Evolutionary conservation across 2,888 invertebrate species (phyloP).

Genomic region (Zele albiditarsus): DNA sequence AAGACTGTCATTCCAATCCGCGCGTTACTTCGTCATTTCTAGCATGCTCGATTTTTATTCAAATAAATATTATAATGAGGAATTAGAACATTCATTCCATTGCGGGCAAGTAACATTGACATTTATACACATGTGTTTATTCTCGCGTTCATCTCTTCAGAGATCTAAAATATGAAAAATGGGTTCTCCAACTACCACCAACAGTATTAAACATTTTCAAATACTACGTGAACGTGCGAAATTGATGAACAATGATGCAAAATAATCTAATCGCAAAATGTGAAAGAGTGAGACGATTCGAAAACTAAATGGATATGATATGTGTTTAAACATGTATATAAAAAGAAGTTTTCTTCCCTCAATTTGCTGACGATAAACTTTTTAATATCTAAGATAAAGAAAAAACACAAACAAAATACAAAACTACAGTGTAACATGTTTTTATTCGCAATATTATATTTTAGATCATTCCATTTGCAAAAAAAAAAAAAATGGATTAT

Average conservation of each 20-base stretch:
- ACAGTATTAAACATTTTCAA: constrained; percentile 71
- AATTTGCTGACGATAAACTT: neutral
- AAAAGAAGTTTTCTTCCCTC: neutral
- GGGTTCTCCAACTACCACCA: constrained; percentile 55
- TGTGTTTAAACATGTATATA: neutral
- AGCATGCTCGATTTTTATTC: neutral
- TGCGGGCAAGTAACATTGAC: constrained; percentile 12
- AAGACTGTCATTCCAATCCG: constrained; percentile 35
- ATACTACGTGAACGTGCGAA: constrained; percentile 37
- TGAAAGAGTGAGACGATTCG: constrained; percentile 14
- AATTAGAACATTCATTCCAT: constrained; percentile 37
- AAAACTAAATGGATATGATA: constrained; percentile 10
- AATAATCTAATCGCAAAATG: neutral
- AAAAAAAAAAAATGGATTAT: neutral
- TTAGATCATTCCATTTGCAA: constrained; percentile 23
- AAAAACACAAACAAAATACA: constrained; percentile 31
- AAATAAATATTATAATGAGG: neutral
- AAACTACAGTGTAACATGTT: neutral
- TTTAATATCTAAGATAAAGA: constrained; percentile 20
- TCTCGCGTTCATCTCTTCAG: neutral
- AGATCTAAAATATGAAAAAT: constrained; percentile 26
- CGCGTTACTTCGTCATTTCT: neutral
- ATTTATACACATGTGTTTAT: neutral
- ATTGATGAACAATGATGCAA: constrained; percentile 27
- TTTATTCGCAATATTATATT: constrained; percentile 16